A percentile compares a stretch with the other conserved stretches of the same genome.
These are phyloP conservation scores for Sapayoa aenigma DNA, from an alignment of 2,113 vertebrate species.

Conservation along the genomic window DNA sequence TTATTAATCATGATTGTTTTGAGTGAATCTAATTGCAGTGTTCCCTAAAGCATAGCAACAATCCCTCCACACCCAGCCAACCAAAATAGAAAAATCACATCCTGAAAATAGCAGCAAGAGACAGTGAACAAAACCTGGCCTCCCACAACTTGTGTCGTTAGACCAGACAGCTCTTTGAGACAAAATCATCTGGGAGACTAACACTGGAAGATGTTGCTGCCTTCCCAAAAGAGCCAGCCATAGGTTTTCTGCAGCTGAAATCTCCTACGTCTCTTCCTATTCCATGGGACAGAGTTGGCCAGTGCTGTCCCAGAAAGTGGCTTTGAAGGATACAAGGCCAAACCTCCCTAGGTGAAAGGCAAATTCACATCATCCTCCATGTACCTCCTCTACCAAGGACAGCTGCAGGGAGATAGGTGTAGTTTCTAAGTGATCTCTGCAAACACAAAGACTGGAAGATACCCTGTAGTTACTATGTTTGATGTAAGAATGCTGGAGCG, in stretches of 20 bases:
- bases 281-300: neutral
- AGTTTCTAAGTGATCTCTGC: neutral
- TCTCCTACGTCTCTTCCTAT: neutral
- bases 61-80: neutral
- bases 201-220: neutral
- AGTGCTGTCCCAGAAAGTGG: neutral
- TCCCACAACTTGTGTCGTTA: constrained; percentile 4
- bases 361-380: neutral
- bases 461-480: neutral
- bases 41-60: constrained; percentile 13
- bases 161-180: neutral
- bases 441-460: neutral
- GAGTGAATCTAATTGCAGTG: constrained; percentile 17
- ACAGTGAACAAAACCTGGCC: neutral
- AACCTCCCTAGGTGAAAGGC: neutral
- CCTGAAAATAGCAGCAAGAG: constrained; percentile 21
- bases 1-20: constrained; percentile 37
- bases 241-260: neutral
- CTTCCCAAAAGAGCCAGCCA: neutral
- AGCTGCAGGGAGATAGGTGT: neutral
- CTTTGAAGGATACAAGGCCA: neutral
- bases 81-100: constrained; percentile 14
- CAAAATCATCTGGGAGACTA: neutral
- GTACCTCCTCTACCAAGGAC: neutral
- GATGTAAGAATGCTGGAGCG: neutral